Percentiles rank a stretch among this genome's conserved stretches.
Conservation (phyloP, 2,113 vertebrate species). For the Pachyramphus minor region DNA sequence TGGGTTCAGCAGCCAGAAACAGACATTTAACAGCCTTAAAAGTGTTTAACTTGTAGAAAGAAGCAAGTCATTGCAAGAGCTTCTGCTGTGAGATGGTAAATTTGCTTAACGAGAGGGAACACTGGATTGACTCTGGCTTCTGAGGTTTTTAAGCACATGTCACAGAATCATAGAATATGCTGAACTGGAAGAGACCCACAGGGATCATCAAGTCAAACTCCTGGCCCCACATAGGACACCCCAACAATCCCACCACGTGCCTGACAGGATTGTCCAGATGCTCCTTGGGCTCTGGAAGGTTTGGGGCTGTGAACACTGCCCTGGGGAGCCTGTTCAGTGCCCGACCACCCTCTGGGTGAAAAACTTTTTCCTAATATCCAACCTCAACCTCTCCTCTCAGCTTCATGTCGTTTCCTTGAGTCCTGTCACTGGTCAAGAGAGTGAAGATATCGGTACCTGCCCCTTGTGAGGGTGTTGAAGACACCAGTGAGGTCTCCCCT, state of each 20-base stretch:
- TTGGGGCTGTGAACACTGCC: background rate
- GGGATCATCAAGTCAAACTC: background rate
- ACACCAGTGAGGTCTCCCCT: background rate
- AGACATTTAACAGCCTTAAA: background rate
- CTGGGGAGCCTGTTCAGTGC: background rate
- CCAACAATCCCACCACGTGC: background rate
- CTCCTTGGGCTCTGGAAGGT: background rate
- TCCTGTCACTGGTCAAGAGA: background rate
- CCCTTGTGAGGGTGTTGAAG: background rate
- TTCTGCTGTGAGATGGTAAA: background rate
- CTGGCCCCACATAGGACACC: background rate
- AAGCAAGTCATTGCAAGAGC: background rate
- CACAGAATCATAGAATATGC: background rate
- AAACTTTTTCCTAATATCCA: background rate
- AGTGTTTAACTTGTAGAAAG: background rate
- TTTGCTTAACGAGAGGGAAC: background rate
- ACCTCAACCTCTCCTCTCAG: background rate
- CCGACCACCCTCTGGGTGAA: background rate
- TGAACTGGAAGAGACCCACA: background rate
- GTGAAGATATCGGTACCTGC: background rate
- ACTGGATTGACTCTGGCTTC: background rate
- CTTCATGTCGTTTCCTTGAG: background rate
- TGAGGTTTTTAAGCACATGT: background rate
- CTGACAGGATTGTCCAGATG: background rate
- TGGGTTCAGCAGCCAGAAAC: background rate